Conservation (phyloP, 2,888 invertebrate species). For the Pandemis cinnamomeana region DNA sequence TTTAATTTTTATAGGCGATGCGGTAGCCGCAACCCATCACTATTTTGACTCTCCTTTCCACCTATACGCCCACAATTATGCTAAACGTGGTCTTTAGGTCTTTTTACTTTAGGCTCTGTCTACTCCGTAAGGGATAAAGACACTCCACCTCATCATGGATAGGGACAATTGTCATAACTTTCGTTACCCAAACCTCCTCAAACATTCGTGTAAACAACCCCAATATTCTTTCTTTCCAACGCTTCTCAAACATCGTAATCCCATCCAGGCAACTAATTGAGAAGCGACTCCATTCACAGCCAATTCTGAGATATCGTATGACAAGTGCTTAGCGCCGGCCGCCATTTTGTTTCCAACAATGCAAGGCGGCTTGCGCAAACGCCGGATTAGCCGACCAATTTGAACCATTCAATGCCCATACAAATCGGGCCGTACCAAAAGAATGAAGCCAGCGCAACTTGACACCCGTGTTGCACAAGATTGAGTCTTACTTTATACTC, state of each 20-base stretch:
- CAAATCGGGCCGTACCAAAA: conserved; percentile 63
- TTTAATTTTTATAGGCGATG: too few species aligned
- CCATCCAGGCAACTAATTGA: conserved; percentile 8
- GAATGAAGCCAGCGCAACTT: conserved; percentile 38
- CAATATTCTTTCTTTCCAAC: background rate
- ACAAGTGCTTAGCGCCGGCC: conserved; percentile 34
- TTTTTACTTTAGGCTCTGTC: too few species aligned
- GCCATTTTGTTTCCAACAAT: conserved; percentile 57
- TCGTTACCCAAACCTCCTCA: background rate
- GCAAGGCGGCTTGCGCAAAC: conserved; percentile 57
- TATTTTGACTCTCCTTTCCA: too few species aligned
- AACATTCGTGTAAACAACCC: background rate
- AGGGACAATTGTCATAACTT: too few species aligned
- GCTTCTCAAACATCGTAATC: background rate
- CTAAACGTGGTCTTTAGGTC: too few species aligned
- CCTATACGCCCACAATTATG: too few species aligned
- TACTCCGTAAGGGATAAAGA: too few species aligned
- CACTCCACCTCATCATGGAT: too few species aligned
- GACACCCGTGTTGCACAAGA: background rate
- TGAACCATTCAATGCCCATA: conserved; percentile 55
- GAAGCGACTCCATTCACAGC: conserved; percentile 1
- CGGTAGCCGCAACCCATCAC: too few species aligned
- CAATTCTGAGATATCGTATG: conserved; percentile 25
- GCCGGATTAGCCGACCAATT: conserved; percentile 72
- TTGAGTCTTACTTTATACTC: background rate